Percentiles rank a stretch among this genome's conserved stretches.
phyloP scores from a whole-genome alignment of 2,888 invertebrate genomes.

The Sesia bembeciformis region DNA sequence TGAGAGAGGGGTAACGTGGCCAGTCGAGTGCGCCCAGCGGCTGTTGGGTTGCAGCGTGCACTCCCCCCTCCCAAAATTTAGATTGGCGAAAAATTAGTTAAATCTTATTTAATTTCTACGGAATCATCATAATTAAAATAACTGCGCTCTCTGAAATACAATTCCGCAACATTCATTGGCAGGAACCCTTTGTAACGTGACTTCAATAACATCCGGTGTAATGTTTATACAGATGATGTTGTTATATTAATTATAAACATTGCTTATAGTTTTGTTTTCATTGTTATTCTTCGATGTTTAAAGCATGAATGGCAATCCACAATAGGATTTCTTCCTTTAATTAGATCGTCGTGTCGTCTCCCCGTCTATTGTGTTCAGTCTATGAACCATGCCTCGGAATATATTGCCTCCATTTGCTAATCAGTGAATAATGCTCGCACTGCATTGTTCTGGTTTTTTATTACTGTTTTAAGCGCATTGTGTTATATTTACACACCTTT shows the following conservation, averaged over 20 bases:
- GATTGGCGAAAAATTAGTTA: too few species aligned
- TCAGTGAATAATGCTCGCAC: constrained; percentile 13
- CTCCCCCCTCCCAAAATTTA: too few species aligned
- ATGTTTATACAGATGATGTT: neutral
- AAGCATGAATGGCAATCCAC: neutral
- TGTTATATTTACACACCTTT: too few species aligned
- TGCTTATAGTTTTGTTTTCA: too few species aligned
- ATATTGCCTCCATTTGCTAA: constrained; percentile 10
- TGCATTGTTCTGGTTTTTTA: constrained; percentile 5
- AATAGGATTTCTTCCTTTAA: neutral
- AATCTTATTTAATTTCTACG: too few species aligned
- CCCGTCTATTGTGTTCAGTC: constrained; percentile 26
- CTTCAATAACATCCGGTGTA: neutral
- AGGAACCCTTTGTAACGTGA: neutral
- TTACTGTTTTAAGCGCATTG: too few species aligned
- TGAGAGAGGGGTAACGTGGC: too few species aligned
- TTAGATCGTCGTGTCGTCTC: neutral
- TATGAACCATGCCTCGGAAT: constrained; percentile 23
- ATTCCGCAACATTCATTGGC: too few species aligned
- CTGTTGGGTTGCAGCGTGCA: too few species aligned
- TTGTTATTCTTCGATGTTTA: neutral
- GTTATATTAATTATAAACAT: neutral
- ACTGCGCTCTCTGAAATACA: too few species aligned
- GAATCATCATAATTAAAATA: too few species aligned
- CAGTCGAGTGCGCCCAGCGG: too few species aligned